Evolutionary conservation across 2,888 invertebrate genomes (phyloP), one percentile per base, ranked within the genome.

Genomic region (Cistogaster globosa): DNA sequence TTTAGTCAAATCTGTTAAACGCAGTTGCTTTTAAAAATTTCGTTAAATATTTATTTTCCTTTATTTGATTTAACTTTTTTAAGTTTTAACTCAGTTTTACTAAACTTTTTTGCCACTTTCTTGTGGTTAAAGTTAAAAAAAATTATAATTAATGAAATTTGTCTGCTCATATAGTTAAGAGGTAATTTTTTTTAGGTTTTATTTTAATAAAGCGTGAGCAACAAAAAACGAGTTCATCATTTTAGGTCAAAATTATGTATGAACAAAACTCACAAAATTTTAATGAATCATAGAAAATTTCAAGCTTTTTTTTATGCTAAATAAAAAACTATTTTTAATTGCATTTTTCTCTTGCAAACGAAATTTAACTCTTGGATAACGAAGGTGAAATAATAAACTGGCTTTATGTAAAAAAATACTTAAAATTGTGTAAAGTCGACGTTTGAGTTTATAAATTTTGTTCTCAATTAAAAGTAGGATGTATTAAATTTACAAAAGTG

Each of bases 201-300:
- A 67, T 5, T 67, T 18, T 20, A 55, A 16, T 38, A 9, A 38
- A 38, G 2, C 38, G 26, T 26, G n/a, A 14, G 20, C 20, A 7
- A 18, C 48, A 38, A 36, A 26, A 62, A 74, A 45, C 22, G 11
- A 48, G 51, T 20, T 62, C 48, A 62, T 51, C n/a, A n/a, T 60
- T 74, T 74, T 62, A 22, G 74, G 74, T 74, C 62, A 74, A 20
- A 74, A 62, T 53, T n/a, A n/a, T n/a, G n/a, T 53, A 62, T 74
- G 74, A 48, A 22, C 22, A 53, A 62, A 38, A 36, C 42, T 4
- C 2, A 14, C 11, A n/a, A 42, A 45, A 45, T 53, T 1, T 48
- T n/a, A 7, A 12, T 42, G 42, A 42, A 42, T 12, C 0, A 12
- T 42, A 12, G 0, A 42, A 7, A 42, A 2, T 42, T 42, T 42